Percentiles rank a stretch among this genome's conserved stretches.
These are phyloP conservation scores for Mimumesa dahlbomi DNA, from an alignment of 2,888 invertebrate species.

Conservation along the genomic window DNA sequence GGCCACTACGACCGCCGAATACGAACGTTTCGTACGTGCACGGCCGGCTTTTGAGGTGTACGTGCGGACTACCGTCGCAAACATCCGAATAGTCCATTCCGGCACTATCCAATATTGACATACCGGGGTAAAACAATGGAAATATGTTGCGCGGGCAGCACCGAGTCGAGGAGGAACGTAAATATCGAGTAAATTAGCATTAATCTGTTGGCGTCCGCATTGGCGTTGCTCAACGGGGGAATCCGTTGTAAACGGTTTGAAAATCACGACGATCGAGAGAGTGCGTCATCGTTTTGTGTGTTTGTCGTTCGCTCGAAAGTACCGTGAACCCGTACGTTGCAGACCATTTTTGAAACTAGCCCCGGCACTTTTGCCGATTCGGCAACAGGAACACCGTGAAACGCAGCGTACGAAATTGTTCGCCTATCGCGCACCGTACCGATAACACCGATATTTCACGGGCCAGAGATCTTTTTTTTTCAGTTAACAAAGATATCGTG, in stretches of 20 bases:
- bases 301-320: slow-evolving; percentile 57
- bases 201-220: slow-evolving; percentile 62
- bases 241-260: slow-evolving; percentile 49
- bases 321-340: slow-evolving; percentile 30
- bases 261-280: slow-evolving; percentile 54
- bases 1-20: background rate
- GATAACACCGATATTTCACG: slow-evolving; percentile 38
- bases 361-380: slow-evolving; percentile 34
- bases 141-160: slow-evolving; percentile 63
- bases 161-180: slow-evolving; percentile 62
- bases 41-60: slow-evolving; percentile 42
- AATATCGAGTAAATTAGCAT: slow-evolving; percentile 71
- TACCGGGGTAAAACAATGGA: slow-evolving; percentile 65
- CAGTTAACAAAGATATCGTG: no score
- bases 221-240: slow-evolving; percentile 46
- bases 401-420: slow-evolving; percentile 13
- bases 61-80: slow-evolving; percentile 49
- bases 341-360: slow-evolving; percentile 48
- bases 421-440: slow-evolving; percentile 13
- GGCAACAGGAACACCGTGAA: background rate
- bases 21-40: slow-evolving; percentile 3
- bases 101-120: slow-evolving; percentile 66
- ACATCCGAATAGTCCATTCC: slow-evolving; percentile 61
- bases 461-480: no score
- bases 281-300: slow-evolving; percentile 50